A percentile compares a stretch with the other conserved stretches of the same genome.
phyloP scores from a whole-genome alignment of 2,888 invertebrate genomes.

The Diploptera punctata region DNA sequence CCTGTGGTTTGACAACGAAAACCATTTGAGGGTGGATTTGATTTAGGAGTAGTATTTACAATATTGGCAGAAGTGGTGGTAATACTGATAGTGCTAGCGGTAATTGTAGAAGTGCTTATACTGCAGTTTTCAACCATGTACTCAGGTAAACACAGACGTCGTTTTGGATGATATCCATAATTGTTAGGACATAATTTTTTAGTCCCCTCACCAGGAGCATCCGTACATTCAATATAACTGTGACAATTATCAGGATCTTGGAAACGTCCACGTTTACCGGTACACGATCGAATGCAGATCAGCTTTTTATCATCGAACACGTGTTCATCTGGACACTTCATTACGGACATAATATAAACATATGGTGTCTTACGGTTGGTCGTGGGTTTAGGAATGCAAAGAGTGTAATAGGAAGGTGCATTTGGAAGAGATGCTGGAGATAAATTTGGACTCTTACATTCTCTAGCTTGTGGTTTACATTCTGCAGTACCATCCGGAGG shows the following conservation, averaged over 20 bases:
- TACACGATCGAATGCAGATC: neutral
- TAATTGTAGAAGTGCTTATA: neutral
- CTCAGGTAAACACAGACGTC: neutral
- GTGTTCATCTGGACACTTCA: neutral
- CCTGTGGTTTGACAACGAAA: neutral
- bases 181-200: neutral
- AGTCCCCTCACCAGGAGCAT: neutral
- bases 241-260: neutral
- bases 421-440: neutral
- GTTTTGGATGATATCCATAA: neutral
- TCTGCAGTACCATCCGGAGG: neutral
- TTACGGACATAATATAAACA: neutral
- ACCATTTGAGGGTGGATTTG: neutral
- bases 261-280: neutral
- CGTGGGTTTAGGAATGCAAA: neutral
- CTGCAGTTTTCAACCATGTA: neutral
- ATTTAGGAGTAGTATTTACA: neutral
- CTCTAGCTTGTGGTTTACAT: neutral
- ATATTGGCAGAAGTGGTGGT: neutral
- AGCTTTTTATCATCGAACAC: neutral
- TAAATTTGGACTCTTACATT: neutral
- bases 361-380: neutral
- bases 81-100: neutral
- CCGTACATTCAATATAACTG: neutral
- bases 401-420: neutral